Conservation (phyloP, 2,888 invertebrate genomes). For the Rutpela maculata region DNA sequence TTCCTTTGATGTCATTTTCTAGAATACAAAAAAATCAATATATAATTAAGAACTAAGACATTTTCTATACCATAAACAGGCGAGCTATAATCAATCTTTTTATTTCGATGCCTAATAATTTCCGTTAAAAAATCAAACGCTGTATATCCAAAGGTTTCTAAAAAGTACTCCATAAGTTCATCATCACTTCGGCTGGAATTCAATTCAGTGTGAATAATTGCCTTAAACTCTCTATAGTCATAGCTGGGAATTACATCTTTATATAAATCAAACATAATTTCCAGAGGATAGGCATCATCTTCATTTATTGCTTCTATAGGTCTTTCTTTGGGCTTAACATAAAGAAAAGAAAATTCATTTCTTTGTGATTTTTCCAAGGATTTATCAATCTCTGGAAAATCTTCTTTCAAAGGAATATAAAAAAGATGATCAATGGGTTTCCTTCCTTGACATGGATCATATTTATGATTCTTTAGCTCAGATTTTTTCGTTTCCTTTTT, state of each 20-base stretch:
- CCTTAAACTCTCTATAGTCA: conserved; percentile 63
- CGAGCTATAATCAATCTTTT: conserved; percentile 61
- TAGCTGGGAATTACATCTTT: conserved; percentile 62
- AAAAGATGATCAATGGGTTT: conserved; percentile 57
- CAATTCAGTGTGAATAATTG: conserved; percentile 60
- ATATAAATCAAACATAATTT: conserved; percentile 63
- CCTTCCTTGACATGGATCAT: conserved; percentile 44
- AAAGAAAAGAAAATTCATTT: conserved; percentile 57
- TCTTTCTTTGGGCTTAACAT: conserved; percentile 52
- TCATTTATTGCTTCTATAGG: conserved; percentile 24
- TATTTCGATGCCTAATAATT: conserved; percentile 67
- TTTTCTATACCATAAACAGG: conserved; percentile 47
- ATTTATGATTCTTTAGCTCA: conserved; percentile 29
- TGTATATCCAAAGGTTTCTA: conserved; percentile 93
- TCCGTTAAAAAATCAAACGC: conserved; percentile 70
- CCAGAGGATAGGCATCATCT: conserved; percentile 55
- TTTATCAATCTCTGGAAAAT: conserved; percentile 60
- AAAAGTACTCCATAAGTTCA: conserved; percentile 88
- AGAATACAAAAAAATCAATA: conserved; percentile 24
- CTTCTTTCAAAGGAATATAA: conserved; percentile 63
- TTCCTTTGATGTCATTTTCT: conserved; percentile 41
- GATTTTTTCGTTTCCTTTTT: conserved; percentile 36
- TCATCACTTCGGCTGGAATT: conserved; percentile 66
- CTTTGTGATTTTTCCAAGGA: conserved; percentile 52
- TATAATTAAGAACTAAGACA: conserved; percentile 20